Evolutionary conservation across 2,113 vertebrate species (phyloP), one percentile per base, ranked within the genome.

Genomic region (Leptobrachium ailaonicum): DNA sequence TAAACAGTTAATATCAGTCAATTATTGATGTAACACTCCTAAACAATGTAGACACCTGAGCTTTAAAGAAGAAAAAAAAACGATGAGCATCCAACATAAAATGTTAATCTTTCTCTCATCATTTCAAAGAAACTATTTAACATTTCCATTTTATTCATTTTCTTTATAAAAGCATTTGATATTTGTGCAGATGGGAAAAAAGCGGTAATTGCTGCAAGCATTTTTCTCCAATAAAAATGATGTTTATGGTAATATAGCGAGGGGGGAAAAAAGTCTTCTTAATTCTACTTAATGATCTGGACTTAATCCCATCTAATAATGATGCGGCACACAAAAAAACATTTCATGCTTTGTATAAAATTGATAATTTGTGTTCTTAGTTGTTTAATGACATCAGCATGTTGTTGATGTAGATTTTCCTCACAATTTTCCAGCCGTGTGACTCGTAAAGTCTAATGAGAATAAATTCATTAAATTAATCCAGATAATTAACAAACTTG

Each of bases 381-480:
- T 86, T 88, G 76, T 82, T 63, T 86, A n/a, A 54, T 85, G 85
- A 85, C 76, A 83, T 85, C 13, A 68, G n/a, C 50, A 68, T 81
- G 54, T 82, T 83, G 67, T 83, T 87, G 80, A 80, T 86, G 82
- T 87, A 90, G 84, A 74, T 85, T 86, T 90, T 79, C 77, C 75
- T 76, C 82, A 85, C 13, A 1, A 71, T 86, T 2, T 79, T 84
- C 41, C 84, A 85, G 85, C 75, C 81, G 84, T 71, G 87, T 77
- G 91, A 84, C 85, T 92, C 87, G 88, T 87, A 88, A 88, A 91
- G 64, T 73, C 86, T 90, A 89, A 91, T 89, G 88, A 90, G 83
- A 91, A 82, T 84, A 87, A 87, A 85, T 90, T 91, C 84, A 87
- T 92, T 90, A 91, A 88, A 90, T 91, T 92, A 92, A 90, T 90